Conservation (phyloP, 2,888 invertebrate species). For the Drosophila neotestacea region DNA sequence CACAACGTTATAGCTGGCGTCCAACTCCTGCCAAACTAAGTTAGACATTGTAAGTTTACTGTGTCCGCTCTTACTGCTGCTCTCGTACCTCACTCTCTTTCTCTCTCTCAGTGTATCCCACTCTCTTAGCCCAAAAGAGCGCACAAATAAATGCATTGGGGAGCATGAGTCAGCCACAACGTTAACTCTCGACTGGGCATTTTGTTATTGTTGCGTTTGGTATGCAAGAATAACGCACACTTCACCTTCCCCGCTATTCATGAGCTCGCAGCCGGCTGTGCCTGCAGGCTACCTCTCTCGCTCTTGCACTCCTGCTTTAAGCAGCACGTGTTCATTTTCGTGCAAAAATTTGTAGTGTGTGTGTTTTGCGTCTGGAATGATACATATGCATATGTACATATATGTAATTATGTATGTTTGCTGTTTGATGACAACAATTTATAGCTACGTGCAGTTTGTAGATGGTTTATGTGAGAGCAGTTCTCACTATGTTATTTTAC, state of each 20-base stretch:
- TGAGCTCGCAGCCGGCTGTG: constrained; percentile 52
- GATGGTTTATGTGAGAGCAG: constrained; percentile 8
- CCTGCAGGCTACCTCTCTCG: constrained; percentile 51
- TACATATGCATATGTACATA: background rate
- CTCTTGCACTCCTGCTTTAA: constrained; percentile 42
- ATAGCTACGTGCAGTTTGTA: constrained; percentile 57
- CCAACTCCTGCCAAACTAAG: constrained; percentile 51
- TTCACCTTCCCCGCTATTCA: constrained; percentile 5
- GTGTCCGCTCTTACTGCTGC: constrained; percentile 49
- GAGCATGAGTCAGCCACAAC: constrained; percentile 56
- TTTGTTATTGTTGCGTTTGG: constrained; percentile 69
- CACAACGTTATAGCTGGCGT: constrained; percentile 16
- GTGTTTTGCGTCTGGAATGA: constrained; percentile 14
- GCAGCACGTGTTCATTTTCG: constrained; percentile 78
- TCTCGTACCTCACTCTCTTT: constrained; percentile 29
- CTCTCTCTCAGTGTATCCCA: constrained; percentile 7
- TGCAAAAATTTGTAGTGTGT: constrained; percentile 67
- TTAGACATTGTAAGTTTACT: constrained; percentile 43
- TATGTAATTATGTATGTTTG: constrained; percentile 31
- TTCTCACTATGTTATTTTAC: constrained; percentile 27
- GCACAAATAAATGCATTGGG: constrained; percentile 28
- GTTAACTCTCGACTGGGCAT: constrained; percentile 42
- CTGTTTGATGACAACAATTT: constrained; percentile 69
- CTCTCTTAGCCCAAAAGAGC: constrained; percentile 61
- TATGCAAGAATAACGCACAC: constrained; percentile 59